Evolutionary conservation across 2,113 vertebrate genomes (phyloP).

Genomic region (Peucedramus taeniatus): DNA sequence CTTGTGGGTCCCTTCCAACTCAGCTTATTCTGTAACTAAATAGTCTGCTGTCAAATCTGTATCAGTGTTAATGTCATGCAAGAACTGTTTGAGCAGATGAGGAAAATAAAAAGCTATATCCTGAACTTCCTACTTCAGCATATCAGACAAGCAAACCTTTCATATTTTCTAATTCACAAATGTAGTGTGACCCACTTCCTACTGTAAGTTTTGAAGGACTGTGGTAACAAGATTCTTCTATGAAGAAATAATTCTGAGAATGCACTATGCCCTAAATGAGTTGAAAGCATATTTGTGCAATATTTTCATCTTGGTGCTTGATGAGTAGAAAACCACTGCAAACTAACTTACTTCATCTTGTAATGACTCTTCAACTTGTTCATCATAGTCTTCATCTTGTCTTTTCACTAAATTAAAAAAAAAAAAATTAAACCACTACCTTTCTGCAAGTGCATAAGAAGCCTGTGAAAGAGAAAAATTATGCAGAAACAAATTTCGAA

Average conservation of each 20-base stretch:
- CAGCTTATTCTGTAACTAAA: not conserved
- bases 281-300: not conserved
- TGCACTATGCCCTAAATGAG: not conserved
- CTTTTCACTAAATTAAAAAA: constrained; percentile 84
- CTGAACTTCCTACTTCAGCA: not conserved
- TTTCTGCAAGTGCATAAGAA: not conserved
- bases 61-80: not conserved
- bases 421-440: not conserved
- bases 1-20: not conserved
- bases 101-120: not conserved
- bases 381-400: constrained; percentile 98
- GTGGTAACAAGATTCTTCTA: not conserved
- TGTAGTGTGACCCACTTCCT: not conserved
- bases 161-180: not conserved
- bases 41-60: not conserved
- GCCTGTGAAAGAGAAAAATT: not conserved
- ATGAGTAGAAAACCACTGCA: not conserved
- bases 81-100: not conserved
- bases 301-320: not conserved
- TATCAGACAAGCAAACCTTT: not conserved
- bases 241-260: not conserved
- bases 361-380: constrained; percentile 94
- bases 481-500: not conserved
- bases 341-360: constrained; percentile 88
- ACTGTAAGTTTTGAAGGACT: not conserved